A percentile compares a stretch with the other conserved stretches of the same genome.
Conservation (phyloP, 2,888 invertebrate genomes). For the Acronicta alni region DNA sequence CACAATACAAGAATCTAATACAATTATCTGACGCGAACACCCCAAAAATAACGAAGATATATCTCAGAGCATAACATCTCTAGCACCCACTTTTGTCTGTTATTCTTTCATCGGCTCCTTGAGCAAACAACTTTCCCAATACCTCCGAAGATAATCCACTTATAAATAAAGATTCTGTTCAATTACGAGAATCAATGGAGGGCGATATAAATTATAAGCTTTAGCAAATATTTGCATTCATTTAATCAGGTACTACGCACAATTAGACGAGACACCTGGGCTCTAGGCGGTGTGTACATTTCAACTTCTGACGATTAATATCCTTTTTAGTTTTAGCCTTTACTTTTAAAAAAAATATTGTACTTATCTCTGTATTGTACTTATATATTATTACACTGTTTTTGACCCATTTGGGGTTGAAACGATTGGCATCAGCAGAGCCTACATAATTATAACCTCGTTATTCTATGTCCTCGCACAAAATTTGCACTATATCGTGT, state of each 20-base stretch:
- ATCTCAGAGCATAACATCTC: conserved; percentile 33
- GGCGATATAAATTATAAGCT: conserved; percentile 49
- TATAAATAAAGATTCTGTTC: conserved; percentile 48
- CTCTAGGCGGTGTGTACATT: conserved; percentile 4
- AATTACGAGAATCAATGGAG: conserved; percentile 52
- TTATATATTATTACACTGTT: no score
- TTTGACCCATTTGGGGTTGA: no score
- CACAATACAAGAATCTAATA: neutral
- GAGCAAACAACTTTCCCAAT: conserved; percentile 44
- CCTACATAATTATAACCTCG: no score
- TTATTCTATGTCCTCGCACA: no score
- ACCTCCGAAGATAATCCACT: conserved; percentile 40
- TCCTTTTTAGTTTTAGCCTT: neutral
- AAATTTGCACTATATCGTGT: no score
- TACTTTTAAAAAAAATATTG: neutral
- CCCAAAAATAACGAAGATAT: conserved; percentile 13
- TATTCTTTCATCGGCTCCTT: conserved; percentile 39
- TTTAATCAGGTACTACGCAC: conserved; percentile 47
- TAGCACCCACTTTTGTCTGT: conserved; percentile 26
- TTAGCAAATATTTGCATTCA: conserved; percentile 54
- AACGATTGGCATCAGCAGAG: no score
- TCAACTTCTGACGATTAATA: neutral
- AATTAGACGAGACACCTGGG: conserved; percentile 52
- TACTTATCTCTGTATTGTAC: no score
- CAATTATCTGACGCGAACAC: neutral